Evolutionary conservation across 1,140 invertebrate species (phyloP).

Genomic region (Drosophila quadrilineata): DNA sequence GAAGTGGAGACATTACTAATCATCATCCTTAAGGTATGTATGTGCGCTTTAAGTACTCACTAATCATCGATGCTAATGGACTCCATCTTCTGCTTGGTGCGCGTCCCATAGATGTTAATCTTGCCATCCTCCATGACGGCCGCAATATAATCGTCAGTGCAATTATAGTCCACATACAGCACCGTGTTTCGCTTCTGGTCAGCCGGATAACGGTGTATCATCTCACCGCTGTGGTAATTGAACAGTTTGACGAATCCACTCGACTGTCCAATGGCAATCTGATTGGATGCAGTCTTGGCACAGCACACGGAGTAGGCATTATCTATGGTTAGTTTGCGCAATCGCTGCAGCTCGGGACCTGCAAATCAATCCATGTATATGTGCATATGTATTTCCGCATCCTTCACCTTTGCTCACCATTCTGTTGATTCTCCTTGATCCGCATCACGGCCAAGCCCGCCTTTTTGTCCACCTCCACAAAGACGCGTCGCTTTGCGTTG

Average conservation of each 20-base stretch:
- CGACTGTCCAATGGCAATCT: constrained; percentile 69
- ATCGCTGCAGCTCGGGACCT: constrained; percentile 68
- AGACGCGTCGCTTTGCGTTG: constrained; percentile 58
- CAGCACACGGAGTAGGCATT: constrained; percentile 71
- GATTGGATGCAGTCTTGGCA: constrained; percentile 56
- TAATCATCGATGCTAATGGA: constrained; percentile 61
- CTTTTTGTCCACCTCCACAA: constrained; percentile 73
- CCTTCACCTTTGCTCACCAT: constrained; percentile 18
- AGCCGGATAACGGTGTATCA: constrained; percentile 63
- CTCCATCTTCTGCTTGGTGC: constrained; percentile 71
- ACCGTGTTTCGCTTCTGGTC: constrained; percentile 62
- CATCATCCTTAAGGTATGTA: too few species aligned
- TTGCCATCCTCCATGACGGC: constrained; percentile 67
- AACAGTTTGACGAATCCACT: constrained; percentile 67
- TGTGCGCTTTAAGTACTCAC: constrained; percentile 47
- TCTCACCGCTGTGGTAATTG: constrained; percentile 58
- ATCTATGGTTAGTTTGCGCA: constrained; percentile 71
- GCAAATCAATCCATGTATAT: background rate
- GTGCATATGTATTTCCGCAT: background rate
- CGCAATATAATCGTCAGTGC: constrained; percentile 74
- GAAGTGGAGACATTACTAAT: background rate
- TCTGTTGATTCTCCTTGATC: constrained; percentile 60
- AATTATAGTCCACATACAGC: constrained; percentile 71
- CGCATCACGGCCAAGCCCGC: constrained; percentile 71
- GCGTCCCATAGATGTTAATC: constrained; percentile 72